Evolutionary conservation across 2,888 invertebrate genomes (phyloP).

Genomic region (Nemoura dubitans): DNA sequence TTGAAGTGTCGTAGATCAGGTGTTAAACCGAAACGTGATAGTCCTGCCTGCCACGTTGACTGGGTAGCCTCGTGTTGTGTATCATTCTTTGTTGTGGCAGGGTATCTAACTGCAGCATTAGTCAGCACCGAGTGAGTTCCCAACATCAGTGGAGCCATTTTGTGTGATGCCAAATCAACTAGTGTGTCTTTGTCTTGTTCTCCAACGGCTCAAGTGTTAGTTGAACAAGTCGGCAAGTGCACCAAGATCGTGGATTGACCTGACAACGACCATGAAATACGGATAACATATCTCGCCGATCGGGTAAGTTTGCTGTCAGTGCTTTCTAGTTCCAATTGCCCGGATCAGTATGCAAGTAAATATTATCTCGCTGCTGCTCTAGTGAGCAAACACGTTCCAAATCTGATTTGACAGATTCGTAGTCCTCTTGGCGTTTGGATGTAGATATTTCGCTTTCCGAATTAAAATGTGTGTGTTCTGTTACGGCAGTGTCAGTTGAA

Average conservation of each 20-base stretch:
- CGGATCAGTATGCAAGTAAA: too few relatives aligned
- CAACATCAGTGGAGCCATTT: background rate
- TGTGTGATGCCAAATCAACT: background rate
- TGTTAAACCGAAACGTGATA: background rate
- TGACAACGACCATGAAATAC: conserved; percentile 23
- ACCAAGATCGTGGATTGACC: background rate
- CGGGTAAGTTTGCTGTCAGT: background rate
- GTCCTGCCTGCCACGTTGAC: conserved; percentile 22
- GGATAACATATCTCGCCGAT: conserved; percentile 17
- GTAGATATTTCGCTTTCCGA: too few relatives aligned
- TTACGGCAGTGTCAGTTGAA: too few relatives aligned
- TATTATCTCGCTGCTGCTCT: too few relatives aligned
- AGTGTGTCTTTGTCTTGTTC: background rate
- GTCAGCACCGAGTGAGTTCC: background rate
- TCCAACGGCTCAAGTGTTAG: background rate
- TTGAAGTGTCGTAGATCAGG: background rate
- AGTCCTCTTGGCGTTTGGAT: too few relatives aligned
- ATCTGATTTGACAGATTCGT: too few relatives aligned
- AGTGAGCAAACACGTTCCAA: too few relatives aligned
- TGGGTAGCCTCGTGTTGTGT: background rate
- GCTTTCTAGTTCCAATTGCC: background rate
- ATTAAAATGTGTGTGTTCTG: too few relatives aligned
- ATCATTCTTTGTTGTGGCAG: background rate
- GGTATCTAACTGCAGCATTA: background rate
- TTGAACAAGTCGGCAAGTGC: conserved; percentile 10